Percentiles rank a stretch among this genome's conserved stretches.
Conservation (phyloP, 2,113 vertebrate genomes). For the Xiphophorus couchianus region DNA sequence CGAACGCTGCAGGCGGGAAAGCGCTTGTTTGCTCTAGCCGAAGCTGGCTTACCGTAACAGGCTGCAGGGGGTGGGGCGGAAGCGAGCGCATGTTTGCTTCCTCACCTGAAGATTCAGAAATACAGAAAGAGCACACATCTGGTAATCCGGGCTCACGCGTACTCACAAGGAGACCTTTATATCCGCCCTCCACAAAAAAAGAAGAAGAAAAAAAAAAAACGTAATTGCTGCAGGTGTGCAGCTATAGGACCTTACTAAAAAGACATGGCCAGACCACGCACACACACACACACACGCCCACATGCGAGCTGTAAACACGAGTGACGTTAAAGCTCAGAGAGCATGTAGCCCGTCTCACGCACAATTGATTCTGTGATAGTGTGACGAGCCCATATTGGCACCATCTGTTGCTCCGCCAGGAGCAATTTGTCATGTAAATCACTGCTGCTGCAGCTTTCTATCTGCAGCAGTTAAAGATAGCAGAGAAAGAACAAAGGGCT, state of each 20-base stretch:
- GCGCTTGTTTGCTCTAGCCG: constrained; percentile 68
- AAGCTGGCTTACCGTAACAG: constrained; percentile 58
- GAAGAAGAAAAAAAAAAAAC: neutral
- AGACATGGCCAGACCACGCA: constrained; percentile 53
- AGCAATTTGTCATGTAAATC: constrained; percentile 27
- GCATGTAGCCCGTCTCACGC: constrained; percentile 39
- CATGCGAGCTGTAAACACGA: constrained; percentile 15
- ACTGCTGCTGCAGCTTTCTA: neutral
- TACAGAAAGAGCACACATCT: constrained; percentile 61
- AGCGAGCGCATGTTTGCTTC: constrained; percentile 46
- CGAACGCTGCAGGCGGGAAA: constrained; percentile 58
- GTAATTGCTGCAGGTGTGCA: constrained; percentile 49
- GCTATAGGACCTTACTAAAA: constrained; percentile 43
- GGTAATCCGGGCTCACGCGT: constrained; percentile 23
- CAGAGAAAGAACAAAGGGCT: constrained; percentile 2
- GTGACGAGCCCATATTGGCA: constrained; percentile 60
- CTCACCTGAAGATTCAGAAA: constrained; percentile 53
- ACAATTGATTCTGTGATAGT: constrained; percentile 49
- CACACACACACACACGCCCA: constrained; percentile 28
- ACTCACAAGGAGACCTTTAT: constrained; percentile 12
- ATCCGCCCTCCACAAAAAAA: constrained; percentile 10
- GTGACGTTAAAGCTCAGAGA: constrained; percentile 45
- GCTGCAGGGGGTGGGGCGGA: constrained; percentile 45
- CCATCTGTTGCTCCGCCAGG: constrained; percentile 53
- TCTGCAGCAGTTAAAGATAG: neutral